Base-by-base conservation (phyloP, 2,113 vertebrate genomes). In the Notarius quadriscutis region DNA sequence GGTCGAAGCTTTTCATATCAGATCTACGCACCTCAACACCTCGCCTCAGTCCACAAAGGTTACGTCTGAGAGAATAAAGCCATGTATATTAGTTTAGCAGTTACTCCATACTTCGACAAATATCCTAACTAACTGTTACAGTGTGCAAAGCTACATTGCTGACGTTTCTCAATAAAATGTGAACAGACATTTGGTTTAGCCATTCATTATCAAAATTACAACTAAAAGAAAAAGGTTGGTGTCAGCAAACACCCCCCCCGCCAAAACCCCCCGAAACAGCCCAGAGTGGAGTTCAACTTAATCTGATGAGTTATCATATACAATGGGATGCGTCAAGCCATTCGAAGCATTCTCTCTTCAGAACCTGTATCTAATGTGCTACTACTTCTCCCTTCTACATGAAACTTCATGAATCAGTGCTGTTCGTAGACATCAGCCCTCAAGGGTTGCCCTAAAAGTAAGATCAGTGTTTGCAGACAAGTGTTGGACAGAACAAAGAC, bases 401-500 rank as follows among this genome's bases (percentile, higher is more conserved):
- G 25, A 74, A 63, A 27, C 25, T 51, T 22, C 14, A 53, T 53
- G 62, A 67, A 55, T 67, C 62, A 80, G 84, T 67, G 75, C 25
- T 25, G 57, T 48, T 48, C 63, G 48, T 57, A 75, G 67, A 82
- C 57, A 75, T 75, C 69, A 55, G 78, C 63, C 77, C 72, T 41
- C 27, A 51, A 80, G n/a, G 55, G 62, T 69, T 50, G 67, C 50
- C 6, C 57, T 20, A 78, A 30, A 71, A 72, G 50, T 62, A 72
- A 65, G 81, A 86, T 82, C 84, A 86, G 84, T 88, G 87, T 74
- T 81, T 83, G 81, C 63, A 88, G n/a, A 85, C 63, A 63, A 55
- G 20, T 55, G 67, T 85, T 65, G 50, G 41, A 83, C 22, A 83
- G 57, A 87, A 75, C 78, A 81, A 81, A 82, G 67, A 88, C 67